Evolutionary conservation across 2,888 invertebrate species (phyloP).

Genomic region (Altica lythri): DNA sequence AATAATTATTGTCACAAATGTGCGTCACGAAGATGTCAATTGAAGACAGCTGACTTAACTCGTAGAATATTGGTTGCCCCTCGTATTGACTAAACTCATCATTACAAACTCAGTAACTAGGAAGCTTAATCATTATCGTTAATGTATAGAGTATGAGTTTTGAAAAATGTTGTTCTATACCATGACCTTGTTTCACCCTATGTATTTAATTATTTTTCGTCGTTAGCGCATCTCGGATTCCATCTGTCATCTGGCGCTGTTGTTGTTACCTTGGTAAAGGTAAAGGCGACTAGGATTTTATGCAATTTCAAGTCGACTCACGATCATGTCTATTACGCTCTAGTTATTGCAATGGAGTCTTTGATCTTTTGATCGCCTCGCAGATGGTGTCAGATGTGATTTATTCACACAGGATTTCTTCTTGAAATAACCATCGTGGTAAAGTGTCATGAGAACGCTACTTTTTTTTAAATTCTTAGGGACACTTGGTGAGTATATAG

Average conservation of each 20-base stretch:
- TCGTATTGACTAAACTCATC: no score
- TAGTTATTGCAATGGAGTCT: slow-evolving; percentile 30
- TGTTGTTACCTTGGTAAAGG: slow-evolving; percentile 27
- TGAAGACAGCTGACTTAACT: background rate
- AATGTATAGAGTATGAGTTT: no score
- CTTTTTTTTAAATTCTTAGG: background rate
- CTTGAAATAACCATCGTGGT: slow-evolving; percentile 7
- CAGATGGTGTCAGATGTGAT: slow-evolving; percentile 38
- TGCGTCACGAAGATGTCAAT: no score
- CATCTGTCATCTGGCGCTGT: slow-evolving; percentile 16
- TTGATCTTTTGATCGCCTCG: slow-evolving; percentile 28
- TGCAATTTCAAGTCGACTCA: slow-evolving; percentile 36
- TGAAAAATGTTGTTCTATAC: background rate
- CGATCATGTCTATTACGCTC: slow-evolving; percentile 39
- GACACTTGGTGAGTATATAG: no score
- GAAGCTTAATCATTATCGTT: no score
- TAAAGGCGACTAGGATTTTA: slow-evolving; percentile 26
- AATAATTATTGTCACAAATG: no score
- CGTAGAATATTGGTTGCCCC: no score
- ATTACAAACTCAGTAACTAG: no score
- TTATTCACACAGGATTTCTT: slow-evolving; percentile 28
- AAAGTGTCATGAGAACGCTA: background rate
- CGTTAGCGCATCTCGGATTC: slow-evolving; percentile 5
- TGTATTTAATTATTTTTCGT: background rate
- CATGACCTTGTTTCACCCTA: background rate